Base-by-base conservation (phyloP, 2,888 invertebrate species). In the Schrankia costaestrigalis region DNA sequence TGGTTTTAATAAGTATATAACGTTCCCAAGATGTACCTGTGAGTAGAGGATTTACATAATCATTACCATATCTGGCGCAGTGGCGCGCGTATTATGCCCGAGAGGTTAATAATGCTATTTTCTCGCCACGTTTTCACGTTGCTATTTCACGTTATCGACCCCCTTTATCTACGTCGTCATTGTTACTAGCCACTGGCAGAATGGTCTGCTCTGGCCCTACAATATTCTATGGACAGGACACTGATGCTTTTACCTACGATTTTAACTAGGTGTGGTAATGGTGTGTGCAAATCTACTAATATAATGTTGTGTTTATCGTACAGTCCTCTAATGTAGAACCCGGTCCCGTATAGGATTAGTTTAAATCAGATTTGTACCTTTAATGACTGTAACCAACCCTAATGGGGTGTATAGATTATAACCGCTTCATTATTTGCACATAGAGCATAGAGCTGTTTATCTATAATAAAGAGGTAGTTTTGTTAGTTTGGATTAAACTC, bases 61-160 rank as follows among this genome's bases (percentile, higher is more conserved):
- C 84, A 87, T 88, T 87, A 87, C 84, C 88, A 87, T 88, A 87
- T 86, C 86, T 86, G 80, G 85, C 82, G 83, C 80, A 81, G 77
- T 85, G 84, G 85, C 81, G 83, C 83, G 84, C 70, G 79, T 86
- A 88, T 87, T 87, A 87, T 78, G 69, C 88, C 83, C 87, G 67
- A 69, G 86, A 84, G 88, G 87, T 87, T 88, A 87, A 88, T 88
- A 88, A 87, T 87, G 87, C 82, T 81, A 87, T 88, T 88, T 88
- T 87, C 87, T 85, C 84, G 81, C 82, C 82, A 83, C 85, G 78
- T 86, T 84, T 85, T 86, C 85, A 81, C 86, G 77, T 82, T 76
- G 82, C 85, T 83, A 84, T 86, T 85, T 81, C 78, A 78, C 74
- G 78, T 81, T 85, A 84, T 86, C 85, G 81, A 79, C 77, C 76